These are phyloP conservation scores for Episyrphus balteatus DNA, from an alignment of 1,140 invertebrate genomes.

Conservation along the genomic window DNA sequence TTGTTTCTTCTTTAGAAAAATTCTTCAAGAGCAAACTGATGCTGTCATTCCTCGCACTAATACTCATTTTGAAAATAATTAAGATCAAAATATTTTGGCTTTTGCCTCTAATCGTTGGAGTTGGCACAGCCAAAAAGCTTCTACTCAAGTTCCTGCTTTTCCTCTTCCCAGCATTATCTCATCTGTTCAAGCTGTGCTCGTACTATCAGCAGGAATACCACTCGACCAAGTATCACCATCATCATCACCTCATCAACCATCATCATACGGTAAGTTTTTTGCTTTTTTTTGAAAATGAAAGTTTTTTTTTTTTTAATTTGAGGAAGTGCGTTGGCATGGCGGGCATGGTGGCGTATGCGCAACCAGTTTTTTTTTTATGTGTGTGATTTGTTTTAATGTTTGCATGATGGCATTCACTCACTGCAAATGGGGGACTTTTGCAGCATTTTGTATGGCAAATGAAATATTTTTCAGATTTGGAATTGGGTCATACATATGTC, in stretches of 20 bases:
- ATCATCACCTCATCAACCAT: slow-evolving; percentile 61
- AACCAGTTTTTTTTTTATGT: no score
- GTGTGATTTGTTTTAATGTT: no score
- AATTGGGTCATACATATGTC: no score
- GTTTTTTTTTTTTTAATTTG: no score
- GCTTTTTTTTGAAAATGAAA: no score
- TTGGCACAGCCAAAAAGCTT: slow-evolving; percentile 69
- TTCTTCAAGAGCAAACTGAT: slow-evolving; percentile 62
- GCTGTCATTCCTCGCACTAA: slow-evolving; percentile 56
- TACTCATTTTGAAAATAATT: slow-evolving; percentile 68
- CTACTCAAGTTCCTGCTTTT: slow-evolving; percentile 68
- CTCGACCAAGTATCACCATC: slow-evolving; percentile 63
- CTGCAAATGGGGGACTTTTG: no score
- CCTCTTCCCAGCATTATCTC: slow-evolving; percentile 65
- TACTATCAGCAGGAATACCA: slow-evolving; percentile 62
- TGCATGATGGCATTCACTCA: no score
- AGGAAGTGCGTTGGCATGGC: no score
- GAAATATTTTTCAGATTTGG: no score
- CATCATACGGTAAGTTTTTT: slow-evolving; percentile 43
- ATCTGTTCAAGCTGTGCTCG: slow-evolving; percentile 72
- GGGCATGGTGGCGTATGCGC: no score
- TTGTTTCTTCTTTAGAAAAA: slow-evolving; percentile 53
- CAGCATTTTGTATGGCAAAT: no score
- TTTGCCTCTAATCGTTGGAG: slow-evolving; percentile 59
- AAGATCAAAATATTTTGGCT: slow-evolving; percentile 66